These are phyloP conservation scores for Strix uralensis DNA, from an alignment of 2,113 vertebrate genomes.

Conservation along the genomic window DNA sequence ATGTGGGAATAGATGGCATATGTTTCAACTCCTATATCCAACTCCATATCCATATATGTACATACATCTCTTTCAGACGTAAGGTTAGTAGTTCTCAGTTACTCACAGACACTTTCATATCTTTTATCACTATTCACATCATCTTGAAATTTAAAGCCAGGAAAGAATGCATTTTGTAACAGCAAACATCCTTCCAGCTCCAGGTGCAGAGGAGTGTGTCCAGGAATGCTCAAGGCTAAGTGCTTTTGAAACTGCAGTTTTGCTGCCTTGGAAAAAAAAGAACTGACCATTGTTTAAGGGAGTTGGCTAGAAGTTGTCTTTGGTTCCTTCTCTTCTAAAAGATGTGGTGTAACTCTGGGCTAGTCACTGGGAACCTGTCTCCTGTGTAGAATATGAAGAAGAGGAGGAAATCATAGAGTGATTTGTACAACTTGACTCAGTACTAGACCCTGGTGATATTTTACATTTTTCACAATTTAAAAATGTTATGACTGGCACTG, in stretches of 20 bases:
- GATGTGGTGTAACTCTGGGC: neutral
- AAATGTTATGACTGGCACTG: neutral
- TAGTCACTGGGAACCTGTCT: neutral
- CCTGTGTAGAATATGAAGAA: neutral
- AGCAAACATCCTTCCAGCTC: constrained; percentile 7
- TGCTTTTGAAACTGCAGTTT: neutral
- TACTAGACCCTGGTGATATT: neutral
- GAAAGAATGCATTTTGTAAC: constrained; percentile 11
- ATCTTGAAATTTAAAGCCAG: constrained; percentile 47
- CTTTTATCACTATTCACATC: constrained; percentile 35
- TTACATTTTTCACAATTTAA: neutral
- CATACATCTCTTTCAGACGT: neutral
- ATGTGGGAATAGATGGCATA: neutral
- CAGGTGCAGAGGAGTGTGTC: neutral
- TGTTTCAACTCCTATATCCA: neutral
- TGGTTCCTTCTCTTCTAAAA: neutral
- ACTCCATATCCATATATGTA: neutral
- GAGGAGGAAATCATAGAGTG: neutral
- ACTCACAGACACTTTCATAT: neutral
- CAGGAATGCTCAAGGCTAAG: neutral
- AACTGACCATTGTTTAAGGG: neutral
- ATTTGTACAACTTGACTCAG: neutral
- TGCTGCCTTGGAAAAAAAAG: neutral
- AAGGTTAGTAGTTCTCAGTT: neutral
- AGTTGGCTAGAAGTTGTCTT: neutral